Conservation (phyloP, 2,888 invertebrate genomes). For the Carabus problematicus region DNA sequence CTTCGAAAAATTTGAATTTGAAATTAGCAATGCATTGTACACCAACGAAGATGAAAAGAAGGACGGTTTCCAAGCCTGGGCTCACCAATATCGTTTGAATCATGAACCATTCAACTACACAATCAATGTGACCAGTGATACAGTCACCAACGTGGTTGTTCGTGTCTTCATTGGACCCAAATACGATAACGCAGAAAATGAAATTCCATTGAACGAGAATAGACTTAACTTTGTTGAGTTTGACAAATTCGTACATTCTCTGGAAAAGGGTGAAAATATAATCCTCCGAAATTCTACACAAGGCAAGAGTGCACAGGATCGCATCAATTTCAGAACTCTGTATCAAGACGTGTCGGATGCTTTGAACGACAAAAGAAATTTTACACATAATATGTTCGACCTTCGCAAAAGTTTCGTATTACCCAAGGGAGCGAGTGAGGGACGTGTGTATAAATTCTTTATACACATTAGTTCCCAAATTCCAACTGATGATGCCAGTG, state of each 20-base stretch:
- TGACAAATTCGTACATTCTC: slow-evolving; percentile 66
- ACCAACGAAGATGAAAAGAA: slow-evolving; percentile 60
- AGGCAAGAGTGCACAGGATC: slow-evolving; percentile 69
- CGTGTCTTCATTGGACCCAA: slow-evolving; percentile 76
- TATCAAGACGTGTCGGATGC: slow-evolving; percentile 69
- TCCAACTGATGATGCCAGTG: not conserved
- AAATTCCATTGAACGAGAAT: slow-evolving; percentile 63
- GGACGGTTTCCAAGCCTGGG: slow-evolving; percentile 61
- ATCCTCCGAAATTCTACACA: slow-evolving; percentile 73
- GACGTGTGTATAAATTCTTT: slow-evolving; percentile 65
- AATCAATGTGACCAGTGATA: slow-evolving; percentile 67
- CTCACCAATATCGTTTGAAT: slow-evolving; percentile 74
- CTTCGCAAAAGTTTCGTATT: slow-evolving; percentile 66
- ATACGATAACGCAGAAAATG: slow-evolving; percentile 65
- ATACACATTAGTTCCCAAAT: slow-evolving; percentile 59
- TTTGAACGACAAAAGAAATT: slow-evolving; percentile 61
- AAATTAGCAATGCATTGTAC: slow-evolving; percentile 65
- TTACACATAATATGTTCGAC: slow-evolving; percentile 73
- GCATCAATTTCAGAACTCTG: slow-evolving; percentile 69
- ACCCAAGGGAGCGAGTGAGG: slow-evolving; percentile 72
- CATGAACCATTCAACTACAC: slow-evolving; percentile 72
- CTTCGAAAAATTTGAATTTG: slow-evolving; percentile 71
- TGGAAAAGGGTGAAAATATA: slow-evolving; percentile 70
- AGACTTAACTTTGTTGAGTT: slow-evolving; percentile 68
- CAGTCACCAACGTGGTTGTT: slow-evolving; percentile 65